These are phyloP conservation scores for Lamproptera curius DNA, from an alignment of 2,888 invertebrate genomes.

Conservation along the genomic window DNA sequence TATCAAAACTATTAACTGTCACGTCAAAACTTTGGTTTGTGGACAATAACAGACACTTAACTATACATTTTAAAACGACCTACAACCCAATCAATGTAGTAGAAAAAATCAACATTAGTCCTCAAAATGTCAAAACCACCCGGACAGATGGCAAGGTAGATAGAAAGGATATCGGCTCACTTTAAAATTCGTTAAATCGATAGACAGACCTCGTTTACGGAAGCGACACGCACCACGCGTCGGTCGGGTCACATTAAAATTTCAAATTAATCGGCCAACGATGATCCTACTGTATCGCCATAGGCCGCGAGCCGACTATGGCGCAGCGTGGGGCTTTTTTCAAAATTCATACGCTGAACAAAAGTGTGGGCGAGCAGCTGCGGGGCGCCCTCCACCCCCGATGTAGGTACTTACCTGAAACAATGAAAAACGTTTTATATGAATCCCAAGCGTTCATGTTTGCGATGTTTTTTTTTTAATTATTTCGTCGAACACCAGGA, in stretches of 20 bases:
- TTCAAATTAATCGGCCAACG: constrained; percentile 45
- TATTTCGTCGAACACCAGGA: constrained; percentile 21
- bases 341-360: constrained; percentile 21
- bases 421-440: constrained; percentile 38
- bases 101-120: too few species aligned
- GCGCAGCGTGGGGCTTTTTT: constrained; percentile 13
- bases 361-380: constrained; percentile 21
- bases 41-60: too few species aligned
- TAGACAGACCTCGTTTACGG: constrained; percentile 31
- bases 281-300: constrained; percentile 28
- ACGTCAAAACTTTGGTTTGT: too few species aligned
- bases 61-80: too few species aligned
- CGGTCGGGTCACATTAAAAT: constrained; percentile 33
- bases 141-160: too few species aligned
- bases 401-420: constrained; percentile 45
- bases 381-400: constrained; percentile 22
- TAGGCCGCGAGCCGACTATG: constrained; percentile 15
- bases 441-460: too few species aligned
- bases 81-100: too few species aligned
- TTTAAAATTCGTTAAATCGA: constrained; percentile 38
- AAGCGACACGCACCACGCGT: constrained; percentile 26
- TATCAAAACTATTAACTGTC: too few species aligned
- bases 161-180: constrained; percentile 22
- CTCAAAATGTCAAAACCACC: too few species aligned
- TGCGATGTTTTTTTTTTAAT: constrained; percentile 25